Base-by-base conservation (phyloP, 2,888 invertebrate genomes). In the Prosapia bicincta region DNA sequence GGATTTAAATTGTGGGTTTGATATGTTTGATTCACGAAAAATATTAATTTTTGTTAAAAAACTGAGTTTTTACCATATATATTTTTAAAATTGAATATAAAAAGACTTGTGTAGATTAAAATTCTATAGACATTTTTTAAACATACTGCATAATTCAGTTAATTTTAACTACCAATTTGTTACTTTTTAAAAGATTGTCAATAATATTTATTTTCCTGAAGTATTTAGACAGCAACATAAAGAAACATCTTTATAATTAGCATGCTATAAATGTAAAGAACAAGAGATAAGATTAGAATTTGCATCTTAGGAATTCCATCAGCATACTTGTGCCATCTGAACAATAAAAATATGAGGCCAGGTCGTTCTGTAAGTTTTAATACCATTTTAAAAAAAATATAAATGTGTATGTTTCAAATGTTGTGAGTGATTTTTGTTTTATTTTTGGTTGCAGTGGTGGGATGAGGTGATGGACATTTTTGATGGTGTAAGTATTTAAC, bases 401-500 rank as follows among this genome's bases (percentile, higher is more conserved):
- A 71, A 24, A 54, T 73, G 20, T 72, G 28, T 75, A n/a, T 67
- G 10, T 43, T 66, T 26, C 3, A 26, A 1, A 83, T 82, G 83
- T 82, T 32, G n/a, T 6, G 0, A 65, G 67, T n/a, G 66, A n/a
- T 80, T 82, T 79, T 84, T 86, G 88, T 87, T 87, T 89, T 90
- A 87, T 89, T 85, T 90, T 89, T 86, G 81, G 81, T 92, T 94
- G 90, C 93, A 95, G 94, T 95, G 94, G 94, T 95, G 95, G 95
- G 94, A 95, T 92, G 95, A 95, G 91, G 94, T 95, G 88, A 94
- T 95, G 93, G 95, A 95, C 90, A 94, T 95, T 89, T 95, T 95
- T 90, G 94, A 95, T 86, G 94, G 94, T 94, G 95, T 95, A 94
- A 91, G 94, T 89, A 65, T 74, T 66, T 26, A 67, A 30, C 9